Evolutionary conservation across 92 coral and sea anemone species (phyloP), one percentile per base, ranked within the genome.

Genomic region (Actinernus sp.): DNA sequence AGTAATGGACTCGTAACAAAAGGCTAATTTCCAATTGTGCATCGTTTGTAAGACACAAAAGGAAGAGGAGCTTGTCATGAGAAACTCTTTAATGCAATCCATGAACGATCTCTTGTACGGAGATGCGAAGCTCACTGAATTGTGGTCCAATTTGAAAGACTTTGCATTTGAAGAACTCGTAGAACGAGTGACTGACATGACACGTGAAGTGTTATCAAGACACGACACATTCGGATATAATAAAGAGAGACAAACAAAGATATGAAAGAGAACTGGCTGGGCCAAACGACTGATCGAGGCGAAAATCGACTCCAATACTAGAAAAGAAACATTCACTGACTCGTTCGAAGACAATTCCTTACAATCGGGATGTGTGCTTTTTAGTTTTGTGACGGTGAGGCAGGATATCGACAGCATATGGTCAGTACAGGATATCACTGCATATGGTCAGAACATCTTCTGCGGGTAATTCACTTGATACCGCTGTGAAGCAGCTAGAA

Each of bases 301-400:
- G 53, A 67, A 49, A 60, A 51, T 23, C 50, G 27, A 51, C 28
- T 49, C 31, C 37, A 5, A 36, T 14, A 31, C 16, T 30, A 47
- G 55, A 39, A 41, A 23, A 30, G 26, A 53, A 33, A 8, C 49
- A 37, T 40, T 33, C 25, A 53, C 61, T 37, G 12, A 48, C 62
- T 20, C 62, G 74, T 32, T 66, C 74, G 14, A 51, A 66, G 45
- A 66, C 53, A 11, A 21, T 23, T 24, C 63, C 74, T 4, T 66
- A 51, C 47, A 34, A 66, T 31, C 55, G 31, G 26, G 40, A 66
- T 66, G 74, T 67, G 20, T 65, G 73, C 27, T 67, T 67, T 67
- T n/a, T n/a, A n/a, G n/a, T 67, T 53, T 52, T 67, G 63, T 31
- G 50, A 67, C 28, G 63, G 47, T 24, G 18, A 48, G 46, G 41